These are phyloP conservation scores for Muraenolepis orangiensis DNA, from an alignment of 2,797 vertebrate species.

Conservation along the genomic window DNA sequence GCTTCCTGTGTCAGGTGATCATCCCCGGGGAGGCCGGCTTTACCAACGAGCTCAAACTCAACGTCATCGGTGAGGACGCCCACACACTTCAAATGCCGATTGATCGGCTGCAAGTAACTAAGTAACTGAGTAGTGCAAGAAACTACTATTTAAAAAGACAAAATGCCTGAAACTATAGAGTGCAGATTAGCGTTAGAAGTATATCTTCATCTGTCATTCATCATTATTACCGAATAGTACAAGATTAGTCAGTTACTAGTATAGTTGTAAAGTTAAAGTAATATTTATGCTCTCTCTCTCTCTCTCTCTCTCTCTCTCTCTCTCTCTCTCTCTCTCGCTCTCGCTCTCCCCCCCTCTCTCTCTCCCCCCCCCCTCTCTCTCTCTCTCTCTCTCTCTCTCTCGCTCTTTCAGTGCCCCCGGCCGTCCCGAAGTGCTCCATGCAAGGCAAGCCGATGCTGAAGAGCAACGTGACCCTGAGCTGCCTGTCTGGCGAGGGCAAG, in stretches of 20 bases:
- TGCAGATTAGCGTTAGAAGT: not conserved
- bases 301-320: not conserved
- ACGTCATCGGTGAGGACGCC: constrained; percentile 65
- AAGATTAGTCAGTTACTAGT: not conserved
- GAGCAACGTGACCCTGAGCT: constrained; percentile 80
- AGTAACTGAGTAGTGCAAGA: too few species aligned
- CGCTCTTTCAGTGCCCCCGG: constrained; percentile 76
- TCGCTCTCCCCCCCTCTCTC: not conserved
- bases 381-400: constrained; percentile 4
- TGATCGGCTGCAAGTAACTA: too few species aligned
- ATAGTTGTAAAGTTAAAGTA: not conserved
- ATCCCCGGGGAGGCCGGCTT: rapidly evolving
- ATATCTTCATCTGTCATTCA: not conserved
- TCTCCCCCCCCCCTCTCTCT: not conserved
- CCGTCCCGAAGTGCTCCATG: constrained; percentile 70
- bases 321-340: not conserved
- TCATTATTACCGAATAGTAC: not conserved
- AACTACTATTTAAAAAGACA: not conserved
- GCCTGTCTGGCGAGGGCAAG: constrained; percentile 75
- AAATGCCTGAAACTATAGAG: not conserved
- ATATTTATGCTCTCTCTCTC: not conserved
- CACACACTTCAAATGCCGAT: too few species aligned
- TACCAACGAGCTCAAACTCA: constrained; percentile 47
- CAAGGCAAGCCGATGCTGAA: constrained; percentile 71
- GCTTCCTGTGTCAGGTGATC: constrained; percentile 77